Conservation (phyloP, 1,140 invertebrate genomes). For the Aphaenogaster ashmeadi region DNA sequence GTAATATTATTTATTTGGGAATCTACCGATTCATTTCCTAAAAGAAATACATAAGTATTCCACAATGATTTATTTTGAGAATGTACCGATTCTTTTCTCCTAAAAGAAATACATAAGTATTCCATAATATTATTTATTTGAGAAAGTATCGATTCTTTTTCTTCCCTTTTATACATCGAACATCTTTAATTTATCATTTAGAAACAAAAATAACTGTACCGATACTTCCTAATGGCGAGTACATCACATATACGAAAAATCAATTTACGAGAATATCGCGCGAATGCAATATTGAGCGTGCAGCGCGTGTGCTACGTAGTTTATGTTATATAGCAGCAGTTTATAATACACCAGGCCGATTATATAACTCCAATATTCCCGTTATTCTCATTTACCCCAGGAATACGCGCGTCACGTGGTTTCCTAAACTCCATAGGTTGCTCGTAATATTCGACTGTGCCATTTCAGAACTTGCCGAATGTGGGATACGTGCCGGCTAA, state of each 20-base stretch:
- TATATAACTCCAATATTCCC: constrained; percentile 55
- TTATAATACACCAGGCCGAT: constrained; percentile 34
- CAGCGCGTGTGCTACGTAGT: background rate
- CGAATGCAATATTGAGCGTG: background rate
- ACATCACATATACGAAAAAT: background rate
- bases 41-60: too few species aligned
- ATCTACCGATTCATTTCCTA: too few species aligned
- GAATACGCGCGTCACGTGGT: constrained; percentile 43
- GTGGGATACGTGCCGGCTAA: constrained; percentile 52
- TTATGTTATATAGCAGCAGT: background rate
- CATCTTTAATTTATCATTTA: background rate
- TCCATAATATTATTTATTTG: constrained; percentile 7
- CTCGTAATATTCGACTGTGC: constrained; percentile 56
- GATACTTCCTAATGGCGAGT: background rate
- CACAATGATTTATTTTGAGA: too few species aligned
- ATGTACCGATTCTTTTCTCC: background rate
- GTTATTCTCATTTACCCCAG: constrained; percentile 15
- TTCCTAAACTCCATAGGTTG: constrained; percentile 20
- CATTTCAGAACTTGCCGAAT: constrained; percentile 59
- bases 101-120: background rate
- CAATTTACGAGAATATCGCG: constrained; percentile 17
- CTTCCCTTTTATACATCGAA: background rate
- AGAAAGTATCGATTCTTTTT: background rate
- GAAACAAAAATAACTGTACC: background rate
- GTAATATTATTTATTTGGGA: too few species aligned